Percentiles rank a stretch among this genome's conserved stretches.
Evolutionary conservation across 2,888 invertebrate species (phyloP).

Genomic region (Geophilus truncorum): DNA sequence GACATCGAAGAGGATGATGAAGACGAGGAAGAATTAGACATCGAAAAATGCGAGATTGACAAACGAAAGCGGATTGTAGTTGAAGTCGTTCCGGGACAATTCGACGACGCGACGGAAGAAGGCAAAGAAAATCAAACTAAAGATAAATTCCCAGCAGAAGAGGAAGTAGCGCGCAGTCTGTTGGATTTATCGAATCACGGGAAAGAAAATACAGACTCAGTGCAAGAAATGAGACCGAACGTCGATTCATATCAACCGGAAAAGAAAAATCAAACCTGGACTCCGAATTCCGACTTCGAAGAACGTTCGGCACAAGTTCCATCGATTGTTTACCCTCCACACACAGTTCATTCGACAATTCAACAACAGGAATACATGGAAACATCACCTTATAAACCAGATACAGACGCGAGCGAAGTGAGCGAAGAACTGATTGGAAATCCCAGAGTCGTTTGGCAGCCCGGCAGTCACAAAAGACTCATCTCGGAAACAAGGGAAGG

Average conservation of each 20-base stretch:
- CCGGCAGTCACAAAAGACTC: neutral
- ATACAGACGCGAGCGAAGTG: slow-evolving; percentile 31
- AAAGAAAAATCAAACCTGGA: neutral
- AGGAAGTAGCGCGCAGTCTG: slow-evolving; percentile 45
- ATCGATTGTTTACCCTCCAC: neutral
- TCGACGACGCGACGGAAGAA: slow-evolving; percentile 31
- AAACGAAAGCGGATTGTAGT: neutral
- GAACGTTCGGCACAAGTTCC: neutral
- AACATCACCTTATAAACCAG: neutral
- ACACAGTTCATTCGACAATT: neutral
- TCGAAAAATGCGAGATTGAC: slow-evolving; percentile 43
- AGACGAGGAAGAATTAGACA: slow-evolving; percentile 49
- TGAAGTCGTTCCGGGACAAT: neutral
- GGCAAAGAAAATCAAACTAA: neutral
- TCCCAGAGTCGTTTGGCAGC: slow-evolving; percentile 33
- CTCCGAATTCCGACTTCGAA: neutral
- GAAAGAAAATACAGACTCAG: neutral
- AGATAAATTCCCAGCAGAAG: slow-evolving; percentile 37
- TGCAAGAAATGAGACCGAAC: neutral
- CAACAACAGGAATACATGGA: neutral
- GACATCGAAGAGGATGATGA: slow-evolving; percentile 46
- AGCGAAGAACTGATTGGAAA: slow-evolving; percentile 37
- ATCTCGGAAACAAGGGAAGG: neutral
- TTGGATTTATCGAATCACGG: slow-evolving; percentile 44
- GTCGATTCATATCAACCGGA: neutral